Evolutionary conservation across 1,140 invertebrate species (phyloP), one percentile per base, ranked within the genome.

Genomic region (Schlechtendalia chinensis): DNA sequence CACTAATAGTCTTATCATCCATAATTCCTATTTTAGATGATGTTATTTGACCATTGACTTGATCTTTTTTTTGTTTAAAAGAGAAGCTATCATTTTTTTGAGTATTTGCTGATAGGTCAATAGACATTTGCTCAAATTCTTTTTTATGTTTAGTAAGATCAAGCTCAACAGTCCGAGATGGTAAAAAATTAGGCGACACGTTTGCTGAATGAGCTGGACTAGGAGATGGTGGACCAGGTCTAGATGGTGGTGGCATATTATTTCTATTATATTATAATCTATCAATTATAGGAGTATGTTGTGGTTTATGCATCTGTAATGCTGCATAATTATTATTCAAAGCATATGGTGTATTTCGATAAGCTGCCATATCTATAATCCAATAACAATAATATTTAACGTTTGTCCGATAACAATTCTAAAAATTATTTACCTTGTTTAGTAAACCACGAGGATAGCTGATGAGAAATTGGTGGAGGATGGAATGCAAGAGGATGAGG

Each of bases 201-300:
- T 63, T 79, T 0, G 75, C 39, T 14, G 75, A 58, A 50, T 79
- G 75, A 50, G 75, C 75, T 79, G 75, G 75, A 79, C 58, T 63
- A 47, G 75, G 75, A 29, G 75, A 79, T 79, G 75, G 58, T 61
- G 75, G 75, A 59, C 58, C 75, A 12, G 75, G 54, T 29, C 58
- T 79, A 61, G 75, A 79, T 63, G 75, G 75, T 29, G 75, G 75
- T n/a, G 75, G 75, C 75, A 79, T 79, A 79, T 79, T 79, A 79
- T 59, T 79, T 61, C 75, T 63, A 58, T 29, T 79, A 58, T 39
- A 79, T 63, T n/a, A n/a, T 58, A 58, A 79, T 11, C 75, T 58
- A 79, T 79, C 75, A 79, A 79, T 79, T 61, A 79, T 27, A 63
- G 75, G 75, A 39, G 72, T 75, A 39, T 75, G 72, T 63, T 79